Evolutionary conservation across 2,888 invertebrate genomes (phyloP).

Genomic region (Chaitophorus viminalis): DNA sequence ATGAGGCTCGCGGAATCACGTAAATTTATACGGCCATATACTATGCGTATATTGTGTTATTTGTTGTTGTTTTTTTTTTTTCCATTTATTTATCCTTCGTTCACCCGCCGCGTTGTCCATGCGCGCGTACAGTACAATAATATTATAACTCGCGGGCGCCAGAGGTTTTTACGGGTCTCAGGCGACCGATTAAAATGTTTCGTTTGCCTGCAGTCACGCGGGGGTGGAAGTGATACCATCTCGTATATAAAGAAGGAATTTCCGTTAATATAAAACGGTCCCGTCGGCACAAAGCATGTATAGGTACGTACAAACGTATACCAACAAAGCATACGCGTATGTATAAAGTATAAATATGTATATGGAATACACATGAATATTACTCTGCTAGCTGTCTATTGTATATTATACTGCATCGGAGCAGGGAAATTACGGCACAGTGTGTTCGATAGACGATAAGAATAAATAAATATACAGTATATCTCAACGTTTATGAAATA

Average conservation of each 20-base stretch:
- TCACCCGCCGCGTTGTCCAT: background rate
- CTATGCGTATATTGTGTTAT: no score
- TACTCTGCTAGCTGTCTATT: no score
- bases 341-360: no score
- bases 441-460: no score
- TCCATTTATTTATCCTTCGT: no score
- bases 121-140: background rate
- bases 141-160: background rate
- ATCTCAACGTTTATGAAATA: no score
- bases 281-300: background rate
- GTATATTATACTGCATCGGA: no score
- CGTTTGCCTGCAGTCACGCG: background rate
- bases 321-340: background rate
- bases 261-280: background rate
- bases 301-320: background rate
- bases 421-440: no score
- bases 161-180: constrained; percentile 38
- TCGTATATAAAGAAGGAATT: background rate
- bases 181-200: constrained; percentile 27
- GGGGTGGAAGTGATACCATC: background rate
- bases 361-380: no score
- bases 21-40: background rate
- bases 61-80: background rate
- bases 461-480: no score
- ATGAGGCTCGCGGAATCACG: background rate